A percentile compares a stretch with the other conserved stretches of the same genome.
Conservation (phyloP, 2,888 invertebrate genomes). For the Drosophila kambysellisi region DNA sequence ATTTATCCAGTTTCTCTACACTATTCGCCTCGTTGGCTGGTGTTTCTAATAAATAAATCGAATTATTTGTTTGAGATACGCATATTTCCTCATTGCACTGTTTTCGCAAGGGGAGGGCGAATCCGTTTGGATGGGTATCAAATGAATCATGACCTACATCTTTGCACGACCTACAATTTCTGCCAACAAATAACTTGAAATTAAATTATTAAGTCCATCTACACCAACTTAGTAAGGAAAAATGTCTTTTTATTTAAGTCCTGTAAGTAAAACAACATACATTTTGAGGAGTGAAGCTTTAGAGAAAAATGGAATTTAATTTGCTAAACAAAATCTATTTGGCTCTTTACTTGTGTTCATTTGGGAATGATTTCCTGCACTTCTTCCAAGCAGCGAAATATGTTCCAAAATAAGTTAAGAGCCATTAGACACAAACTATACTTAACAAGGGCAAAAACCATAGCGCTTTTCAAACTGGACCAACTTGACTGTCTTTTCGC, state of each 20-base stretch:
- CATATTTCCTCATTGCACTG: background rate
- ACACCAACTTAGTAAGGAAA: background rate
- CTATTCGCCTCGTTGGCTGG: background rate
- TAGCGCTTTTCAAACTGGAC: background rate
- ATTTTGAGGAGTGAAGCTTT: background rate
- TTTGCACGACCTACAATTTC: background rate
- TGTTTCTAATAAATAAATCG: background rate
- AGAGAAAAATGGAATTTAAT: background rate
- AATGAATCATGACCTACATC: background rate
- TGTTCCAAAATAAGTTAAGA: background rate
- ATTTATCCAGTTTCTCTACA: background rate
- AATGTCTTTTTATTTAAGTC: background rate
- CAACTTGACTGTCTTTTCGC: background rate
- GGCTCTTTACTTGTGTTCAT: background rate
- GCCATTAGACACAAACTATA: background rate
- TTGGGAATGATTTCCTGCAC: background rate
- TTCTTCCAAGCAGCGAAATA: background rate
- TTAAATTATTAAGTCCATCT: background rate
- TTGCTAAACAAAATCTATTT: background rate
- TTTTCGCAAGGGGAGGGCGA: too few species aligned
- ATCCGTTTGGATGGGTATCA: background rate
- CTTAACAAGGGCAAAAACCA: background rate
- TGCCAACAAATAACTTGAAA: background rate
- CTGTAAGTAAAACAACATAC: background rate
- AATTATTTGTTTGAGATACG: background rate